Conservation (phyloP, 2,888 invertebrate genomes). For the Archaeoteleia sp. region DNA sequence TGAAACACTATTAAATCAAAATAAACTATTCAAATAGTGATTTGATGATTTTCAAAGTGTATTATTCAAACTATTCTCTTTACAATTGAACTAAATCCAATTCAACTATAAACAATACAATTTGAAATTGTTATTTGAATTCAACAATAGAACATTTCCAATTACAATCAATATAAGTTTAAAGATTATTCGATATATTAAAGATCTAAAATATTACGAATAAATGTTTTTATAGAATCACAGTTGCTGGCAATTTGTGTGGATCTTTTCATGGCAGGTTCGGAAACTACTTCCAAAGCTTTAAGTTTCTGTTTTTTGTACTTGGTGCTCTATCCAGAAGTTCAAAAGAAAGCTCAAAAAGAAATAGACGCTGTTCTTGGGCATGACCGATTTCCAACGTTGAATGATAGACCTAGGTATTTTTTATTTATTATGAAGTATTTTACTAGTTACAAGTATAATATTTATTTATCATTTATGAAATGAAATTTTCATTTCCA, state of each 20-base stretch:
- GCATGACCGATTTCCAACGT: slow-evolving; percentile 80
- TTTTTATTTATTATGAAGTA: not conserved
- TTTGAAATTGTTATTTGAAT: too few relatives aligned
- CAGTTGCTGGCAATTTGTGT: slow-evolving; percentile 87
- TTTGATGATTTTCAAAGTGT: too few relatives aligned
- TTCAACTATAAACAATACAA: too few relatives aligned
- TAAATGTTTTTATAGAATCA: slow-evolving; percentile 79
- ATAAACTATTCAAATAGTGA: too few relatives aligned
- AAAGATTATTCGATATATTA: too few relatives aligned
- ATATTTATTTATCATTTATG: slow-evolving; percentile 4
- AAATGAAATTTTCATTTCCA: slow-evolving; percentile 71
- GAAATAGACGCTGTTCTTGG: slow-evolving; percentile 88
- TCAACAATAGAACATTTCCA: too few relatives aligned
- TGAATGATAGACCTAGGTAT: slow-evolving; percentile 79
- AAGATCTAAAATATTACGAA: too few relatives aligned
- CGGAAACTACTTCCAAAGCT: slow-evolving; percentile 89
- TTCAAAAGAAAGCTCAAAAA: slow-evolving; percentile 84
- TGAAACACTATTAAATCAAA: too few relatives aligned
- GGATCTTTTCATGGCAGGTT: slow-evolving; percentile 92
- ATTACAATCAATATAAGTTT: too few relatives aligned
- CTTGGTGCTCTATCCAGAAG: slow-evolving; percentile 82
- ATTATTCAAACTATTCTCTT: too few relatives aligned
- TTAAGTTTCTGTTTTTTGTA: slow-evolving; percentile 86
- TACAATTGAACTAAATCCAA: too few relatives aligned
- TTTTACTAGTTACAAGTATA: too few relatives aligned